Evolutionary conservation across 1,140 invertebrate species (phyloP).

Genomic region (Psix sp.): DNA sequence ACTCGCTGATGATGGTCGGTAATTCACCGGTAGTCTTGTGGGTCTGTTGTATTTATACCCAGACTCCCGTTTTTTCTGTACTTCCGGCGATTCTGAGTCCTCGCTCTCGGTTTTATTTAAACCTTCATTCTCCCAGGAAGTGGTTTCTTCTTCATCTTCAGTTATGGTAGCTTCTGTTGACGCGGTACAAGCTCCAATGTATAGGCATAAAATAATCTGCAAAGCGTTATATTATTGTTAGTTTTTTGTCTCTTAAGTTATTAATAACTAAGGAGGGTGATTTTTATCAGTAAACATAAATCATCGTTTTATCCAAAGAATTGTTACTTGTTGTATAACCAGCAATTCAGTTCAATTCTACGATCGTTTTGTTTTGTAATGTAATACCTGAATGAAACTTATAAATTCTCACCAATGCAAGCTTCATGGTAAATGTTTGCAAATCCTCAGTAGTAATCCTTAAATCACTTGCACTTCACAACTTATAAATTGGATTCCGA

Average conservation of each 20-base stretch:
- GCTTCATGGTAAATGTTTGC: conserved; percentile 61
- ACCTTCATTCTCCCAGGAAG: conserved; percentile 7
- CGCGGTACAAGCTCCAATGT: conserved; percentile 32
- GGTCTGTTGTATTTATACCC: conserved; percentile 66
- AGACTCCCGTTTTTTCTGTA: conserved; percentile 67
- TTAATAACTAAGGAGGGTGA: no score
- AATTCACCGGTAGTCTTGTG: conserved; percentile 35
- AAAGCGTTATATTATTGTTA: conserved; percentile 9
- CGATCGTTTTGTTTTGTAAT: neutral
- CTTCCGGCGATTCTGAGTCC: conserved; percentile 20
- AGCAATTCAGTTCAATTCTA: neutral
- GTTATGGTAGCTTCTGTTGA: conserved; percentile 14
- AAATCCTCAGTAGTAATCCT: conserved; percentile 42
- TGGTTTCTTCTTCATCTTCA: conserved; percentile 7
- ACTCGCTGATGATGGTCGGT: conserved; percentile 18
- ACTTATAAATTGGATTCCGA: conserved; percentile 31
- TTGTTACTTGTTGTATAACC: conserved; percentile 5
- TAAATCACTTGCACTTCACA: conserved; percentile 64
- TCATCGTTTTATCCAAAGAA: no score
- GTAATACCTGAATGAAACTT: conserved; percentile 1
- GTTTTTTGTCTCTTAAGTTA: no score
- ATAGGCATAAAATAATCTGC: conserved; percentile 33
- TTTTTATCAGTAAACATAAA: no score
- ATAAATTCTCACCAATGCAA: conserved; percentile 62
- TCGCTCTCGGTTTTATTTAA: conserved; percentile 15